Conservation (phyloP, 1,140 invertebrate species). For the Zophobas morio region DNA sequence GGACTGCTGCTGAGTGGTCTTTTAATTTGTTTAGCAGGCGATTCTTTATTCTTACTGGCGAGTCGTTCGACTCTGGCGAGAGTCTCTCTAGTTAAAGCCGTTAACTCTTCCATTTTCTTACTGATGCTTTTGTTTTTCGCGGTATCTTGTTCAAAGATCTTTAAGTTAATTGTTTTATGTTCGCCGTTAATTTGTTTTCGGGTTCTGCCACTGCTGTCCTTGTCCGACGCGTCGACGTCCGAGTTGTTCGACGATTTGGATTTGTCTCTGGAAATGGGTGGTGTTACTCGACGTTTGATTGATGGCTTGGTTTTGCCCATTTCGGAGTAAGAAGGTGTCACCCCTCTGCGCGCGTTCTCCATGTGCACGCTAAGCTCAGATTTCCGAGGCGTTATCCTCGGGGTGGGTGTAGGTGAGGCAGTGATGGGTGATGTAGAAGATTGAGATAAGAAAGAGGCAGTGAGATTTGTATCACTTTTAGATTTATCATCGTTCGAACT, state of each 20-base stretch:
- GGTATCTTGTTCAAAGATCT: slow-evolving; percentile 15
- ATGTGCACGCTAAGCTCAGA: slow-evolving; percentile 66
- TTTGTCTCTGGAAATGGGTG: slow-evolving; percentile 56
- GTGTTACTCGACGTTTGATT: slow-evolving; percentile 49
- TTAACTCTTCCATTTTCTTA: slow-evolving; percentile 75
- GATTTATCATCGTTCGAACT: slow-evolving; percentile 48
- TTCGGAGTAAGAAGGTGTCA: slow-evolving; percentile 56
- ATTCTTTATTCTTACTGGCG: slow-evolving; percentile 67
- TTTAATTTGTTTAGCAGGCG: slow-evolving; percentile 24
- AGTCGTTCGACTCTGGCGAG: slow-evolving; percentile 78
- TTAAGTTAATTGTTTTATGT: slow-evolving; percentile 2
- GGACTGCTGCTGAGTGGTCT: slow-evolving; percentile 19
- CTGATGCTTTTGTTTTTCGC: slow-evolving; percentile 71
- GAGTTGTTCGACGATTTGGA: slow-evolving; percentile 9
- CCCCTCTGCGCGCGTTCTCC: slow-evolving; percentile 66
- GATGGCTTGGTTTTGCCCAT: slow-evolving; percentile 59
- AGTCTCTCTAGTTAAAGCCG: slow-evolving; percentile 77
- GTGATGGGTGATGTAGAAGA: slow-evolving; percentile 55
- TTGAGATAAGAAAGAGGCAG: slow-evolving; percentile 56
- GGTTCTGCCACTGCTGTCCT: slow-evolving; percentile 16
- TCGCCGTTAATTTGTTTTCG: slow-evolving; percentile 21
- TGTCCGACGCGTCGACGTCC: slow-evolving; percentile 22
- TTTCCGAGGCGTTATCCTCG: slow-evolving; percentile 51
- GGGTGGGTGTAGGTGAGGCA: slow-evolving; percentile 50
- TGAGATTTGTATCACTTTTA: slow-evolving; percentile 55